Conservation (phyloP, 2,797 vertebrate species). For the Amphiprion clarkii region DNA sequence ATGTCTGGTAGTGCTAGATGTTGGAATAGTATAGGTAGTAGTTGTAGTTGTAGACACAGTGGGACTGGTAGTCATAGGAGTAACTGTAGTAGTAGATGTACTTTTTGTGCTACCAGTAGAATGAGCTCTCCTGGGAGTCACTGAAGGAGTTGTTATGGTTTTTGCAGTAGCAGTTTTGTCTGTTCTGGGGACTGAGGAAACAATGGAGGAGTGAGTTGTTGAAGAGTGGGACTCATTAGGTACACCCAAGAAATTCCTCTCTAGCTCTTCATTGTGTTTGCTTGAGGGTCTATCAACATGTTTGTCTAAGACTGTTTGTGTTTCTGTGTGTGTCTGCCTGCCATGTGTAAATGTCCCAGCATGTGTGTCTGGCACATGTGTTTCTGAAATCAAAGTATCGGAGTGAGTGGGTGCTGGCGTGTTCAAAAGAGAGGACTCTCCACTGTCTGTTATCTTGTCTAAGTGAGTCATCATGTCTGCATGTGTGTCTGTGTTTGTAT, state of each 20-base stretch:
- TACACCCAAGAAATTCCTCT: constrained; percentile 46
- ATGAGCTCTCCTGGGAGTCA: constrained; percentile 25
- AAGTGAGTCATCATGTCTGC: constrained; percentile 65
- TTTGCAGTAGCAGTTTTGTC: constrained; percentile 35
- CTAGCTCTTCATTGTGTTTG: constrained; percentile 54
- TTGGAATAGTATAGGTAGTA: constrained; percentile 57
- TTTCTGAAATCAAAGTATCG: constrained; percentile 21
- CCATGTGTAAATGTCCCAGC: constrained; percentile 36
- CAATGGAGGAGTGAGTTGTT: constrained; percentile 27
- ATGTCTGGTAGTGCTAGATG: constrained; percentile 37
- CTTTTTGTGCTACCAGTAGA: constrained; percentile 4
- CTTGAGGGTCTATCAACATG: constrained; percentile 6
- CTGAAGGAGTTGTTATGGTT: constrained; percentile 46
- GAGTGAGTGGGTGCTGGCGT: constrained; percentile 42
- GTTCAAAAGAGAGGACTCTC: constrained; percentile 40
- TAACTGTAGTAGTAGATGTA: constrained; percentile 30
- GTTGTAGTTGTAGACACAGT: constrained; percentile 27
- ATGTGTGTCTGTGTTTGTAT: constrained; percentile 45
- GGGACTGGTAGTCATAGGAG: constrained; percentile 27
- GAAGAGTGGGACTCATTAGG: constrained; percentile 44
- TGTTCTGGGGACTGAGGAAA: constrained; percentile 26
- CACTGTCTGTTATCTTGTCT: constrained; percentile 48
- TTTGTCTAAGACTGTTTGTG: constrained; percentile 48
- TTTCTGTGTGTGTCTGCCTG: constrained; percentile 35
- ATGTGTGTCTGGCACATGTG: constrained; percentile 36